Percentiles rank a stretch among this genome's conserved stretches.
Evolutionary conservation across 2,888 invertebrate species (phyloP).

Genomic region (Erynnis tages): DNA sequence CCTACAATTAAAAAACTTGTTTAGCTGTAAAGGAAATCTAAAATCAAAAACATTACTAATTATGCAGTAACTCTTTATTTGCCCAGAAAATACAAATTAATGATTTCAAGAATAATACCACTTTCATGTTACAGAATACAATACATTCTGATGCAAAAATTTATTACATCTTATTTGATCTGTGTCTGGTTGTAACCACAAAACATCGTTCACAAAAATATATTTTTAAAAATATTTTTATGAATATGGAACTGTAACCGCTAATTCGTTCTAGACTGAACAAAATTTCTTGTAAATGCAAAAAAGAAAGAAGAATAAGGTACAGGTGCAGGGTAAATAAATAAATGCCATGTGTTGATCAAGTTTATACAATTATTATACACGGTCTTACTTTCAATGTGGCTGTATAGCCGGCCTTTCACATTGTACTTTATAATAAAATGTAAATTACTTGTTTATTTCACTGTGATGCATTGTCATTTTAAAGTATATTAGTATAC

Average conservation of each 20-base stretch:
- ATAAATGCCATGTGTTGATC: constrained; percentile 37
- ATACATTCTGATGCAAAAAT: constrained; percentile 43
- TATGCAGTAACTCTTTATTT: constrained; percentile 78
- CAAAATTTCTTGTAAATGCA: constrained; percentile 42
- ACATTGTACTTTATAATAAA: constrained; percentile 4
- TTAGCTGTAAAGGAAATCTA: constrained; percentile 21
- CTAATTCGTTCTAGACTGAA: constrained; percentile 48
- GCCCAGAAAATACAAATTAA: constrained; percentile 79
- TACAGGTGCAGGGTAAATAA: constrained; percentile 30
- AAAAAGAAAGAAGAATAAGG: constrained; percentile 28
- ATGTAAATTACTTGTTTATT: background rate
- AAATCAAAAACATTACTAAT: constrained; percentile 49
- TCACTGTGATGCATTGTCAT: constrained; percentile 12
- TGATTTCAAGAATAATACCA: constrained; percentile 73
- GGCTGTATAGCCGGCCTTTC: constrained; percentile 25
- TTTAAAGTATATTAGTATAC: constrained; percentile 2
- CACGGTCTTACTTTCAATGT: constrained; percentile 17
- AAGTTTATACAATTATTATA: constrained; percentile 6
- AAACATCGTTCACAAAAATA: constrained; percentile 75
- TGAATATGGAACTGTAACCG: constrained; percentile 70
- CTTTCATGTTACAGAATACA: constrained; percentile 54
- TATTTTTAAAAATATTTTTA: constrained; percentile 63
- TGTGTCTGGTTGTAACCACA: constrained; percentile 53
- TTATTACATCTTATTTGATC: constrained; percentile 43
- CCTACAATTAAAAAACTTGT: too few relatives aligned